These are phyloP conservation scores for Trissoscelio sp. DNA, from an alignment of 2,888 invertebrate genomes.

Conservation along the genomic window DNA sequence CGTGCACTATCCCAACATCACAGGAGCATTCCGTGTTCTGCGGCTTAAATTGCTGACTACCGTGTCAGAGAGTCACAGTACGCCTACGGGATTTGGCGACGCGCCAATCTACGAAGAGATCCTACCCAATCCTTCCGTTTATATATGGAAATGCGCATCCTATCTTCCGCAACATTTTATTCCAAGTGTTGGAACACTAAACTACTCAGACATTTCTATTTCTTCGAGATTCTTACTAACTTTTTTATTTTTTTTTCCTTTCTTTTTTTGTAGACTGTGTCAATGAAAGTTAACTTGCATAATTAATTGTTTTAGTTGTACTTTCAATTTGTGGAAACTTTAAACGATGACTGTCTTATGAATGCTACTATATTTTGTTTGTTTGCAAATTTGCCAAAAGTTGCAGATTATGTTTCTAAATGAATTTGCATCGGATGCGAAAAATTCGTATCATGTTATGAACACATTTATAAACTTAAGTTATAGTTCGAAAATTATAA, in stretches of 20 bases:
- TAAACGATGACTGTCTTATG: too few species aligned
- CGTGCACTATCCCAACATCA: slow-evolving; percentile 34
- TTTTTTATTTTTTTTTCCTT: too few species aligned
- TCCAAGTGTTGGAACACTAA: slow-evolving; percentile 30
- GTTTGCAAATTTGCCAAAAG: too few species aligned
- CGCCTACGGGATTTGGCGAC: slow-evolving; percentile 66
- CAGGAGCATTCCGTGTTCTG: slow-evolving; percentile 40
- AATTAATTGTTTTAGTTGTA: too few species aligned
- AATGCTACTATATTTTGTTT: too few species aligned
- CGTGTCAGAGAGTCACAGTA: slow-evolving; percentile 68
- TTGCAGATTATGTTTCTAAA: too few species aligned
- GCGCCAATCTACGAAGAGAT: slow-evolving; percentile 67
- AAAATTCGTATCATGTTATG: too few species aligned
- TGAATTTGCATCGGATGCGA: too few species aligned
- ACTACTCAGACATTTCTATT: slow-evolving; percentile 17
- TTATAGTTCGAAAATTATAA: too few species aligned
- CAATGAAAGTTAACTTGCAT: too few species aligned
- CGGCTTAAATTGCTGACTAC: slow-evolving; percentile 75
- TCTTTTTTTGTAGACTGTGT: background rate
- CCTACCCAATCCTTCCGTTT: slow-evolving; percentile 68
- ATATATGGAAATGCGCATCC: slow-evolving; percentile 68
- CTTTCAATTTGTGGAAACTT: too few species aligned
- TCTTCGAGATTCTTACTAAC: background rate
- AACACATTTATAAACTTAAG: too few species aligned
- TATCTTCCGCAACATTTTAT: slow-evolving; percentile 20